Conservation (phyloP, 2,888 invertebrate species). For the Chrysodeixis includens region DNA sequence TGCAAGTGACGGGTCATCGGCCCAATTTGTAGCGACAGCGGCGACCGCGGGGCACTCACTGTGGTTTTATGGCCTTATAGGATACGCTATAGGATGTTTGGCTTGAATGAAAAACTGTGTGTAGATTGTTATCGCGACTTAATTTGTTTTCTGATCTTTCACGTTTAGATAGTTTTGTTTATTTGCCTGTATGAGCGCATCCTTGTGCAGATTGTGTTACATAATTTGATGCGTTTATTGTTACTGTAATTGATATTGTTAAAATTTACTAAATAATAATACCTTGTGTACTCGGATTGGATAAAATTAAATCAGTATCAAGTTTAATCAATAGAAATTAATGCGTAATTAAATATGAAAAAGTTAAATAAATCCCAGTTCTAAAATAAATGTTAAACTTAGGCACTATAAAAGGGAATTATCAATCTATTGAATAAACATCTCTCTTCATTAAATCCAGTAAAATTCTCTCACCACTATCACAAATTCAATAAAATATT, state of each 20-base stretch:
- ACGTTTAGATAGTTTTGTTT: slow-evolving; percentile 11
- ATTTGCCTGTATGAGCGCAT: background rate
- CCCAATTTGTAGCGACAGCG: slow-evolving; percentile 73
- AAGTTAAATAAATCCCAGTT: too few relatives aligned
- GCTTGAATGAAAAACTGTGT: slow-evolving; percentile 33
- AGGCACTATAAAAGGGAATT: too few relatives aligned
- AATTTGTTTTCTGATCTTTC: slow-evolving; percentile 16
- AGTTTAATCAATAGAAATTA: too few relatives aligned
- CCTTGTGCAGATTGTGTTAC: background rate
- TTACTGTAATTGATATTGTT: too few relatives aligned
- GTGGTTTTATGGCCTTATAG: slow-evolving; percentile 54
- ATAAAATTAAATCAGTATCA: too few relatives aligned
- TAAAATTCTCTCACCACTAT: background rate
- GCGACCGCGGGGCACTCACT: slow-evolving; percentile 59
- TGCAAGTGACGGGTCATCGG: slow-evolving; percentile 77
- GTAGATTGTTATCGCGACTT: slow-evolving; percentile 29
- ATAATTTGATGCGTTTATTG: too few relatives aligned
- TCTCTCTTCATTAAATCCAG: too few relatives aligned
- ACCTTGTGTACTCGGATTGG: too few relatives aligned
- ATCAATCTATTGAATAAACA: too few relatives aligned
- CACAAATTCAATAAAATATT: slow-evolving; percentile 4
- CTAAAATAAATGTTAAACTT: too few relatives aligned
- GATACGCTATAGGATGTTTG: slow-evolving; percentile 42
- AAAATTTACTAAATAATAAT: too few relatives aligned
- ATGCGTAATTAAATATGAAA: too few relatives aligned